Evolutionary conservation across 2,113 vertebrate genomes (phyloP).

Genomic region (Callipepla squamata): DNA sequence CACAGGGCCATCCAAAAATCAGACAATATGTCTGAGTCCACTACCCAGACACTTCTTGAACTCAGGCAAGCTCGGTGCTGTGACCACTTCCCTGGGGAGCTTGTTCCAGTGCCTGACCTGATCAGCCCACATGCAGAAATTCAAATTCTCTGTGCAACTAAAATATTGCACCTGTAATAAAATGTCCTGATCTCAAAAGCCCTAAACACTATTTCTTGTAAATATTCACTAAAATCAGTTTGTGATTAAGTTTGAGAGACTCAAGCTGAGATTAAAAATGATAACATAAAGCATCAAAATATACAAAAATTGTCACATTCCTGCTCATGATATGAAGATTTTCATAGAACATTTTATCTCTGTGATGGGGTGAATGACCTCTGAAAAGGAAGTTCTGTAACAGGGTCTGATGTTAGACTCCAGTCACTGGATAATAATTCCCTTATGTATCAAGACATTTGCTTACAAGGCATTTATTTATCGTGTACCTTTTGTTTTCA

Average conservation of each 20-base stretch:
- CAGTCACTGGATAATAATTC: background rate
- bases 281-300: background rate
- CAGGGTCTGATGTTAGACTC: background rate
- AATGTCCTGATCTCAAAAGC: background rate
- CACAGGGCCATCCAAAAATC: too few species aligned
- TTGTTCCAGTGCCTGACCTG: too few species aligned
- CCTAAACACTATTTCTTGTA: background rate
- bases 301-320: background rate
- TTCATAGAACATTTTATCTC: background rate
- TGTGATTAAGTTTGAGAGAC: background rate
- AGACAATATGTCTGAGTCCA: too few species aligned
- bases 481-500: background rate
- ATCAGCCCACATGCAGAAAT: background rate
- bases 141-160: background rate
- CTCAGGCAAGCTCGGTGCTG: too few species aligned
- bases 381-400: background rate
- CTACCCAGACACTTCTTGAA: too few species aligned
- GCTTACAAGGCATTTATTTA: background rate
- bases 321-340: background rate
- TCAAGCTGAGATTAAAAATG: background rate
- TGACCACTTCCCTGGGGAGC: too few species aligned
- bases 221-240: background rate
- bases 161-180: background rate
- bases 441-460: background rate
- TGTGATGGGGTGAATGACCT: background rate